A percentile compares a stretch with the other conserved stretches of the same genome.
These are phyloP conservation scores for Drosophila insularis DNA, from an alignment of 1,140 invertebrate genomes.

Conservation along the genomic window DNA sequence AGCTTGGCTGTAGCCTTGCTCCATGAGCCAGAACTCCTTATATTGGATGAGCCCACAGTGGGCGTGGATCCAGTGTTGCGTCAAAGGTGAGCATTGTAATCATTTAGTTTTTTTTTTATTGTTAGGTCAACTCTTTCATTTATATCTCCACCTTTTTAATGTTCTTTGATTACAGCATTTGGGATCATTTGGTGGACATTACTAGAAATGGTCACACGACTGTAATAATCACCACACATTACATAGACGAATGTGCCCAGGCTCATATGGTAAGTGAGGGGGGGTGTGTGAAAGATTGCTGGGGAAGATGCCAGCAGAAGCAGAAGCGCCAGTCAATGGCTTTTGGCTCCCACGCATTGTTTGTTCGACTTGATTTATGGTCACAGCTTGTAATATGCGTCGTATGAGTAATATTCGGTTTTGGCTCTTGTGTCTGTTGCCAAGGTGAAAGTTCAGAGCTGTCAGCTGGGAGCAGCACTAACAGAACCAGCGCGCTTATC, in stretches of 20 bases:
- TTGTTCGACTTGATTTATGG: constrained; percentile 68
- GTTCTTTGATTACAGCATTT: constrained; percentile 87
- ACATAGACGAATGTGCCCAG: constrained; percentile 98
- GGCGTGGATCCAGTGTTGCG: constrained; percentile 97
- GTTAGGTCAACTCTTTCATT: constrained; percentile 50
- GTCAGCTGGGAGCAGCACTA: constrained; percentile 30
- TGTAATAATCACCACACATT: constrained; percentile 98
- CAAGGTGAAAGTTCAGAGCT: constrained; percentile 72
- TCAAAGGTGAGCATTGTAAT: constrained; percentile 88
- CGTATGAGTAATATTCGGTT: constrained; percentile 74
- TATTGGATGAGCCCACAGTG: constrained; percentile 97
- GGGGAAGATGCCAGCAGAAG: not conserved
- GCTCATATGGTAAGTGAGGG: constrained; percentile 89
- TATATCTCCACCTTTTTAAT: constrained; percentile 17
- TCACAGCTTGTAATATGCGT: constrained; percentile 61
- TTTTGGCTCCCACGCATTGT: constrained; percentile 71
- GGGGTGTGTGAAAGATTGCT: not conserved
- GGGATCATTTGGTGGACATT: constrained; percentile 96
- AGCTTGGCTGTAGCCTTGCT: constrained; percentile 94
- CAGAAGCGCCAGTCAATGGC: constrained; percentile 57
- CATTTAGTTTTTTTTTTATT: not conserved
- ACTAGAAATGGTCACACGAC: constrained; percentile 93
- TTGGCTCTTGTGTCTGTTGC: constrained; percentile 10
- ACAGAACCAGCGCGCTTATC: constrained; percentile 54
- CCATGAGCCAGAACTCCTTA: constrained; percentile 94